Conservation (phyloP, 2,888 invertebrate species). For the Mechanitis mazaeus region DNA sequence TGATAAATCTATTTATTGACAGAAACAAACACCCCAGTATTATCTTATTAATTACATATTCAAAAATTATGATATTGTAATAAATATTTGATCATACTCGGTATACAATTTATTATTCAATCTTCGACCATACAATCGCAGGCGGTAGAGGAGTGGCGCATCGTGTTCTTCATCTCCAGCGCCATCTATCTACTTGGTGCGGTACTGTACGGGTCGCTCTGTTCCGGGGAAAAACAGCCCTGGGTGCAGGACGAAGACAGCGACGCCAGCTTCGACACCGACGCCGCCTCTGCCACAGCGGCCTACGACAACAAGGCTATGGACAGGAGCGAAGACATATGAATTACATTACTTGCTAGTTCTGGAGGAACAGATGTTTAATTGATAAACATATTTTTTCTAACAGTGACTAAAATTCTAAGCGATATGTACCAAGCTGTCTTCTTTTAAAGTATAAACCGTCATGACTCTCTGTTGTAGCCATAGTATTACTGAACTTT, state of each 20-base stretch:
- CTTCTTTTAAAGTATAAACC: background rate
- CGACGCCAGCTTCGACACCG: constrained; percentile 64
- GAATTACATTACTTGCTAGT: background rate
- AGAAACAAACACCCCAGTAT: too few relatives aligned
- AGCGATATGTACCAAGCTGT: background rate
- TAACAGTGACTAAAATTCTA: too few relatives aligned
- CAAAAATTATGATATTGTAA: too few relatives aligned
- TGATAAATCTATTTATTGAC: too few relatives aligned
- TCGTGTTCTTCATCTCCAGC: constrained; percentile 90
- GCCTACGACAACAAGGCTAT: constrained; percentile 61
- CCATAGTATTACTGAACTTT: too few relatives aligned
- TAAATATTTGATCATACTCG: too few relatives aligned
- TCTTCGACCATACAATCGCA: constrained; percentile 49
- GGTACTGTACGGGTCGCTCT: constrained; percentile 85
- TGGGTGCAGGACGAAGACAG: constrained; percentile 81
- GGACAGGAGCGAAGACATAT: constrained; percentile 47
- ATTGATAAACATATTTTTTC: too few relatives aligned
- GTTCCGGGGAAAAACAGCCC: constrained; percentile 86
- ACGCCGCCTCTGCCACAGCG: constrained; percentile 61
- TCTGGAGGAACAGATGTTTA: too few relatives aligned
- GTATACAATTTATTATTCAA: too few relatives aligned
- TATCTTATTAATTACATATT: too few relatives aligned
- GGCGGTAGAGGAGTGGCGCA: constrained; percentile 87
- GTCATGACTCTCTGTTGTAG: too few relatives aligned
- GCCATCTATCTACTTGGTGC: constrained; percentile 90